These are phyloP conservation scores for Thryonomys swinderianus DNA, from an alignment of 2,113 vertebrate genomes.

Conservation along the genomic window DNA sequence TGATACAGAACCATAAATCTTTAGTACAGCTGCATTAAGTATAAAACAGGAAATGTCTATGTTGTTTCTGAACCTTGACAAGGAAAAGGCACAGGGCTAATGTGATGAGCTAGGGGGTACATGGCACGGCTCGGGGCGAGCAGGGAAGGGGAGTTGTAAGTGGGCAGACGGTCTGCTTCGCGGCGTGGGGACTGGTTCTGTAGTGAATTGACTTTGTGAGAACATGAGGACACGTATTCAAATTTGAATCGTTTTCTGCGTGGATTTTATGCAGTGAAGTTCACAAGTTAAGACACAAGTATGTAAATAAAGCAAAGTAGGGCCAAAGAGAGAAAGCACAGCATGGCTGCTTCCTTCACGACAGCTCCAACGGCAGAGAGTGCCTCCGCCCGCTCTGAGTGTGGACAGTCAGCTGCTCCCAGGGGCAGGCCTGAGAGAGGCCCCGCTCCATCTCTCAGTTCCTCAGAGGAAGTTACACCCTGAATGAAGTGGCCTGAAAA, in stretches of 20 bases:
- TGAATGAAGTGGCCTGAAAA: not conserved
- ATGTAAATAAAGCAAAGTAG: not conserved
- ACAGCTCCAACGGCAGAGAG: not conserved
- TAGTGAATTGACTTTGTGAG: not conserved
- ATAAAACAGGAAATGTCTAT: not conserved
- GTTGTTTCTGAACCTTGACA: not conserved
- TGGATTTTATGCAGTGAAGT: not conserved
- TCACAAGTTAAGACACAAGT: not conserved
- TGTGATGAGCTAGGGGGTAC: not conserved
- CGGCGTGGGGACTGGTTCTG: not conserved
- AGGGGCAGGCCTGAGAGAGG: not conserved
- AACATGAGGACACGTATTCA: not conserved
- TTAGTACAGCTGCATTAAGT: not conserved
- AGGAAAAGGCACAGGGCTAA: not conserved
- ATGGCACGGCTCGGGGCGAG: no score
- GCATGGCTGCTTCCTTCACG: not conserved
- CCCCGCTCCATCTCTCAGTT: not conserved
- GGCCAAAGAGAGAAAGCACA: not conserved
- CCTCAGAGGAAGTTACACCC: not conserved
- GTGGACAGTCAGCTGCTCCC: not conserved
- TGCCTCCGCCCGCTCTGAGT: not conserved
- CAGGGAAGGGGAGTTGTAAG: rapidly evolving
- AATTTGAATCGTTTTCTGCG: not conserved
- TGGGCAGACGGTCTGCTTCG: not conserved
- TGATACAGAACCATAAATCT: not conserved